A percentile compares a stretch with the other conserved stretches of the same genome.
These are phyloP conservation scores for Odocoileus hemionus DNA, from an alignment of 2,113 vertebrate species.

Conservation along the genomic window DNA sequence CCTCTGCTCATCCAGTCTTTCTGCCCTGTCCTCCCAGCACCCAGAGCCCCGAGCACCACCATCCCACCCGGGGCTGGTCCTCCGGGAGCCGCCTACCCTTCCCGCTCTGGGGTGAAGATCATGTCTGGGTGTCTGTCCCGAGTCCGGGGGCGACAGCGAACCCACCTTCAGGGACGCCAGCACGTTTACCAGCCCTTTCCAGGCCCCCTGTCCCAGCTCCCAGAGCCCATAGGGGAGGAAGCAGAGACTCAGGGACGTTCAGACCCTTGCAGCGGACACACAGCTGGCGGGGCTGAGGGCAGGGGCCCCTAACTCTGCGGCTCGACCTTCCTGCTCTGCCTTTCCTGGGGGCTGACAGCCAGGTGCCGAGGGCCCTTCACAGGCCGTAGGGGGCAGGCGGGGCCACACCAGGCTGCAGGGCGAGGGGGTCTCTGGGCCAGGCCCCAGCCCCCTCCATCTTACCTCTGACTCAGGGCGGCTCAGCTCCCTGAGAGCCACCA, in stretches of 20 bases:
- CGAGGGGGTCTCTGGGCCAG: neutral
- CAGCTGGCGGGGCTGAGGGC: neutral
- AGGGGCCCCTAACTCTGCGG: neutral
- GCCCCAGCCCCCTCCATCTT: neutral
- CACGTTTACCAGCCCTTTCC: neutral
- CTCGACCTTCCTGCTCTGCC: too few species aligned
- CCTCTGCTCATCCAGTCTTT: neutral
- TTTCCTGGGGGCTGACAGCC: neutral
- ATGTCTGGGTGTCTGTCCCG: neutral
- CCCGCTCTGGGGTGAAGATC: rapidly evolving
- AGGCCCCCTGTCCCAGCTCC: too few species aligned
- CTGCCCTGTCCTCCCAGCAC: neutral
- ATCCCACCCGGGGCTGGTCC: rapidly evolving
- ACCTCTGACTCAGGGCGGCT: neutral
- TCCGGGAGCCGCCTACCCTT: rapidly evolving
- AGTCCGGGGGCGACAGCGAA: neutral
- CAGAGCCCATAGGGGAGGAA: neutral
- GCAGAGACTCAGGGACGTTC: neutral
- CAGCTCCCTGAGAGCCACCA: neutral
- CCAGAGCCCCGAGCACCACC: too few species aligned
- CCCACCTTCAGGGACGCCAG: neutral
- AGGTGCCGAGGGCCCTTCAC: too few species aligned
- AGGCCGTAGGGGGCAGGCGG: rapidly evolving
- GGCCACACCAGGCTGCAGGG: neutral
- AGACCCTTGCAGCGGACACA: neutral